Base-by-base conservation (phyloP, 2,113 vertebrate species). In the Erythrocebus patas region DNA sequence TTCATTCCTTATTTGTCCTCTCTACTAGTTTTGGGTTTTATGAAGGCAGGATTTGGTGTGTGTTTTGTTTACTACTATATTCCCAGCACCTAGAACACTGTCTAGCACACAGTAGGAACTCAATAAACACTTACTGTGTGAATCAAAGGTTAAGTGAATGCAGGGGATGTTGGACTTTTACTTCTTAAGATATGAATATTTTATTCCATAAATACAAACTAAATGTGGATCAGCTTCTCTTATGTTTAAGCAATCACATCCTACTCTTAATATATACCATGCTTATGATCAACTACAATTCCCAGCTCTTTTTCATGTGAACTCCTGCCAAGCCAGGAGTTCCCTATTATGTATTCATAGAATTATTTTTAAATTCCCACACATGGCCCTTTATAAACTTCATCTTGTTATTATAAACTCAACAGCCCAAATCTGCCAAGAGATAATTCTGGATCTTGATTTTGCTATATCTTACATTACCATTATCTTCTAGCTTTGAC, bases 371-470 rank as follows among this genome's bases (percentile, higher is more conserved):
- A 81, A 91, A 91, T 81, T 61, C 32, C 25, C 64, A 92, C 57
- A 95, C 50, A 94, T 91, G 59, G 59, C 23, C 12, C 20, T 78
- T 97, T 93, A 59, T 82, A 96, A 96, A 57, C 32, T 83, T 92
- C 52, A 73, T 93, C 32, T 92, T 96, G 43, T 91, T 97, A 75
- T 93, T 97, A 97, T 88, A 89, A 92, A 88, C 16, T 93, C 45
- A 96, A 52, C n/a, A 82, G 66, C 68, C 48, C 16, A 92, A 93
- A 40, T 92, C 75, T 96, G 75, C 84, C 38, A 95, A 78, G 43
- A 92, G 48, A 90, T 75, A 96, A 93, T 95, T 96, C 45, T 92
- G 52, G 48, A 85, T 92, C 84, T 97, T 94, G 64, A 96, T 97
- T 97, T 97, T 96, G 70, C 90, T 73, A 25, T 61, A 70, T 96